Base-by-base conservation (phyloP, 1,140 invertebrate genomes). In the Drosophila triauraria region DNA sequence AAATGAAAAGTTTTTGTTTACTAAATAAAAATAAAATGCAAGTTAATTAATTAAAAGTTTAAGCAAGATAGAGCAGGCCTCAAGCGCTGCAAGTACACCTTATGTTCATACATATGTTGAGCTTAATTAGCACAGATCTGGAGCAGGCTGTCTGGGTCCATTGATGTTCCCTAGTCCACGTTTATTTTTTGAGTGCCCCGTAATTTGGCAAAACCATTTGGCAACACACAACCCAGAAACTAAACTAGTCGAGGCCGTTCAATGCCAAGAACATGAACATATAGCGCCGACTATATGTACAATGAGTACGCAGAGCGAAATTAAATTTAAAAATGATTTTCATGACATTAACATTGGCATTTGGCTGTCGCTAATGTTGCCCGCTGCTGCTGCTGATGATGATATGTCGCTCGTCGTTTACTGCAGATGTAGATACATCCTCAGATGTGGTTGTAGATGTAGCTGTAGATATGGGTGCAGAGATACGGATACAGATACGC, bases 31-130 rank as follows among this genome's bases (percentile, higher is more conserved):
- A 79, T 79, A 88, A 88, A 85, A 82, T 79, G 78, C 85, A 85
- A 88, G 85, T 90, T 84, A 81, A 88, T 88, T 90, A 88, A 90
- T 90, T 88, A 90, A 84, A 90, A 88, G 64, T 81, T 82, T 57
- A 64, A 79, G 71, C 75, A 68, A 88, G 84, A 90, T 88, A 90
- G 81, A 64, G 85, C 84, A 88, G 78, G 84, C 67, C 67, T 65
- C 51, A 63, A 77, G 7, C n/a, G 7, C 7, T 27, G 43, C 60
- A 63, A 67, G 71, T 51, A 30, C 56, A 60, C 42, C 8, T 17
- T 32, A 53, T 9, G 3, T 17, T 20, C 1, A 2, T 5, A 13
- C 35, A 23, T 38, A n/a, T 75, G 83, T 54, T 65, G 46, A 68
- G 80, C 85, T 76, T 84, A 90, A 87, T 87, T 80, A 78, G 58